Conservation (phyloP, 1,140 invertebrate genomes). For the Monochamus saltuarius region DNA sequence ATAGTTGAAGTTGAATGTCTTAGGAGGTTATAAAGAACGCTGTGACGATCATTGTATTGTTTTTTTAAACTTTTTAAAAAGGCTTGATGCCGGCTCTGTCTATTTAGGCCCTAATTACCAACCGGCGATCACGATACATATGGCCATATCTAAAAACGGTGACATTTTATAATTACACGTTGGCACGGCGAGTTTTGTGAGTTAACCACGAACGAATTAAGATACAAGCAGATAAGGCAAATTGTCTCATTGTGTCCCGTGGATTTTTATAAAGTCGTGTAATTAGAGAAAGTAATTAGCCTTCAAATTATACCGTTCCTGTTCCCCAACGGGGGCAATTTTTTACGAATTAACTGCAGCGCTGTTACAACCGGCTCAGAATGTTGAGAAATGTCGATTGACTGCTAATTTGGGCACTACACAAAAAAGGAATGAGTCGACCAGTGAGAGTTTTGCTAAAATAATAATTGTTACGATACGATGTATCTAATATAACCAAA, state of each 20-base stretch:
- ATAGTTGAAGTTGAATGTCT: too few species aligned
- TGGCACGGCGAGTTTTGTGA: constrained; percentile 24
- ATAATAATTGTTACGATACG: too few species aligned
- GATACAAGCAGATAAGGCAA: constrained; percentile 37
- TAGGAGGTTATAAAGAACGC: too few species aligned
- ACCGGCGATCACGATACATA: constrained; percentile 7
- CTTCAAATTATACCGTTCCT: constrained; percentile 1
- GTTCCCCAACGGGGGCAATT: too few species aligned
- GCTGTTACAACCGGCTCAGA: too few species aligned
- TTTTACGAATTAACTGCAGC: too few species aligned
- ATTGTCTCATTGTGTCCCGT: constrained; percentile 22
- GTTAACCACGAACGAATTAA: constrained; percentile 34
- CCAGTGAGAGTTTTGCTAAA: too few species aligned
- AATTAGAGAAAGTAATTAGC: constrained; percentile 10
- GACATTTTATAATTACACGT: constrained; percentile 35
- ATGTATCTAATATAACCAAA: too few species aligned
- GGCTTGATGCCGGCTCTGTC: neutral
- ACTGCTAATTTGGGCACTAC: too few species aligned
- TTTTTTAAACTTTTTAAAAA: neutral
- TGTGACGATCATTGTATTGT: too few species aligned
- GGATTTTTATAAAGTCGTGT: constrained; percentile 6
- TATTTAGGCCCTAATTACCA: constrained; percentile 4
- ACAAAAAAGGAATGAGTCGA: too few species aligned
- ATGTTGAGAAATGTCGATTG: too few species aligned
- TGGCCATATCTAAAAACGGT: constrained; percentile 28